A percentile compares a stretch with the other conserved stretches of the same genome.
Conservation (phyloP, 1,140 invertebrate genomes). For the Solenopsis fugax region DNA sequence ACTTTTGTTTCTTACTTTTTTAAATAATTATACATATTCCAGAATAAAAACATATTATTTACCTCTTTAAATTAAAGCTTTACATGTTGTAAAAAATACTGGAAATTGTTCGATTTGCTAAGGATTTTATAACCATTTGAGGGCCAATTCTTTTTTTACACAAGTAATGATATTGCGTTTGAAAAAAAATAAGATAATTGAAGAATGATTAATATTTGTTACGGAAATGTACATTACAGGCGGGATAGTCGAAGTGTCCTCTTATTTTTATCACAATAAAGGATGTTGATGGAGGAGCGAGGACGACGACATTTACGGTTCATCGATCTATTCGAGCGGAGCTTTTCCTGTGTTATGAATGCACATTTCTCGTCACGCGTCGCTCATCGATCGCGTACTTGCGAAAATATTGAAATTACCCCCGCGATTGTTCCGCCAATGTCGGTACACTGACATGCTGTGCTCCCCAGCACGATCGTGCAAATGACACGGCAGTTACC, state of each 20-base stretch:
- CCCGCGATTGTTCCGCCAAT: conserved; percentile 37
- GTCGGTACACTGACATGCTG: conserved; percentile 3
- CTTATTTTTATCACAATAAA: conserved; percentile 23
- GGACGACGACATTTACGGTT: conserved; percentile 36
- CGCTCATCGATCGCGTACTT: conserved; percentile 32
- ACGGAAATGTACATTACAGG: background rate
- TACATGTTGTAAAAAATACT: too few relatives aligned
- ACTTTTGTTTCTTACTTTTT: too few relatives aligned
- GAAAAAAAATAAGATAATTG: background rate
- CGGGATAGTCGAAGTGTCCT: background rate
- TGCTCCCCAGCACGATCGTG: conserved; percentile 35
- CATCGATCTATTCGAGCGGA: conserved; percentile 17
- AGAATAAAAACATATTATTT: too few relatives aligned
- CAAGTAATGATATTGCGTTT: background rate
- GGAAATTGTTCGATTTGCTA: too few relatives aligned
- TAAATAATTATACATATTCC: too few relatives aligned
- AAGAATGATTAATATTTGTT: background rate
- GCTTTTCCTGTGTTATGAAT: conserved; percentile 37
- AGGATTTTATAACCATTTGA: too few relatives aligned
- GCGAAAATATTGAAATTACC: conserved; percentile 59
- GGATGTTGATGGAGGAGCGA: conserved; percentile 17
- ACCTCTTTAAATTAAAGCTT: too few relatives aligned
- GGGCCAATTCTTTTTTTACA: background rate
- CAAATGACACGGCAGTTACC: conserved; percentile 35
- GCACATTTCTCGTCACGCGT: background rate